phyloP scores from a whole-genome alignment of 1,140 invertebrate species.

The Drosophila leontia region DNA sequence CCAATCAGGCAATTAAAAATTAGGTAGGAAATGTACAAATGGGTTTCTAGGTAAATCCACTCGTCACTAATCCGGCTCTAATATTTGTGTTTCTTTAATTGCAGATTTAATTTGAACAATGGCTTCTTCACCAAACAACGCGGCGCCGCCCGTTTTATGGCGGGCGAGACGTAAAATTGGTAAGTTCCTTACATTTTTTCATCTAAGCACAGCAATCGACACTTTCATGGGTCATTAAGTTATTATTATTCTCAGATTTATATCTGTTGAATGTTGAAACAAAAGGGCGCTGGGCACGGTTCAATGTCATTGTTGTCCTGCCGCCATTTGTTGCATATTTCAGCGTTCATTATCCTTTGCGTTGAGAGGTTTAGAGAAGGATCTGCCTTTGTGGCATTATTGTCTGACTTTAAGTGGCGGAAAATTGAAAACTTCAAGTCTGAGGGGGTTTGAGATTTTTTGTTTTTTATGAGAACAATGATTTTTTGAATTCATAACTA shows the following conservation, averaged over 20 bases:
- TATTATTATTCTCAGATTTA: constrained; percentile 26
- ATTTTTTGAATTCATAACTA: not conserved
- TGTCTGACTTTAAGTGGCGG: constrained; percentile 22
- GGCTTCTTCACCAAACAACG: constrained; percentile 89
- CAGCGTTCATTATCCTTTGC: constrained; percentile 57
- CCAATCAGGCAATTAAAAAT: constrained; percentile 50
- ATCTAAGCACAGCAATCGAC: constrained; percentile 8
- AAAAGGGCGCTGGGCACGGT: constrained; percentile 5
- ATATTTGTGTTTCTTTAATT: constrained; percentile 36
- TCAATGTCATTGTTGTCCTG: constrained; percentile 24
- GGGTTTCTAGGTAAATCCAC: constrained; percentile 32
- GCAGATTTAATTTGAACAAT: constrained; percentile 86
- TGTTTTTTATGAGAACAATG: constrained; percentile 8
- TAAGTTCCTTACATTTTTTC: constrained; percentile 85
- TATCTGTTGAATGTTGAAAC: constrained; percentile 19
- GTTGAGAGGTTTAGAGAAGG: constrained; percentile 8
- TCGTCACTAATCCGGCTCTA: constrained; percentile 9
- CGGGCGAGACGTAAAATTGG: constrained; percentile 90
- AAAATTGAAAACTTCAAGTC: constrained; percentile 10
- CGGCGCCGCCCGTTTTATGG: constrained; percentile 92
- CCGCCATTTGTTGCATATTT: constrained; percentile 39
- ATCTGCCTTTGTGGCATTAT: constrained; percentile 12
- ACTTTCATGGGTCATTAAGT: constrained; percentile 34
- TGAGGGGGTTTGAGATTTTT: not conserved
- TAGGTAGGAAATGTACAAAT: constrained; percentile 28